phyloP scores from a whole-genome alignment of 2,888 invertebrate genomes.

The Lochmaea capreae region DNA sequence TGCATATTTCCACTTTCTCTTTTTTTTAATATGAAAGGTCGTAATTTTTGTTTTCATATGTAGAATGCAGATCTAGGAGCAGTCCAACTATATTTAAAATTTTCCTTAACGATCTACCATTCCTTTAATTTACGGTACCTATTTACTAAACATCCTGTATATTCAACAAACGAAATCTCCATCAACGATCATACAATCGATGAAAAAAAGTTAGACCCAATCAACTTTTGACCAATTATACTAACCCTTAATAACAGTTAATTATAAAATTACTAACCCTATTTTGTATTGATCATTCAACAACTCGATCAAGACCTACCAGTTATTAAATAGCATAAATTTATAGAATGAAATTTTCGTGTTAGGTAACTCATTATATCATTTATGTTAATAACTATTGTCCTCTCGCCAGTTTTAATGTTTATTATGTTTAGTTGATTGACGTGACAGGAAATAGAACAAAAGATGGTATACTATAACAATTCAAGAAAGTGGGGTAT shows the following conservation, averaged over 20 bases:
- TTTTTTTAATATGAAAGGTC: no score
- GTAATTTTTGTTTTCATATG: no score
- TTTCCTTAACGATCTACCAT: no score
- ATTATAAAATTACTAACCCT: conserved; percentile 37
- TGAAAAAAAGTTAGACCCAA: conserved; percentile 24
- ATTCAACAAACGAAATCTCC: not conserved
- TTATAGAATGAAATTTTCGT: no score
- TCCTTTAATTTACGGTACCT: no score
- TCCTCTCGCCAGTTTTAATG: not conserved
- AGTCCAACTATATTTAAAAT: no score
- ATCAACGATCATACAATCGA: not conserved
- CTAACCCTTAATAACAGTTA: conserved; percentile 32
- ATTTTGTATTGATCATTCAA: conserved; percentile 17
- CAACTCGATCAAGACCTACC: not conserved
- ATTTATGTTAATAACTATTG: no score
- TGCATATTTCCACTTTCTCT: no score
- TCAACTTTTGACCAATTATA: conserved; percentile 33
- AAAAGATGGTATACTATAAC: not conserved
- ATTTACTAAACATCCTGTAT: no score
- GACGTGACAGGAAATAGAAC: conserved; percentile 5
- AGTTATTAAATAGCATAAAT: conserved; percentile 15
- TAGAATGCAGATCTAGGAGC: no score
- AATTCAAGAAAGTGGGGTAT: not conserved
- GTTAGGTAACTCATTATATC: no score
- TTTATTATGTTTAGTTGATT: not conserved